phyloP scores from a whole-genome alignment of 2,113 vertebrate genomes.

The Lepisosteus osseus region DNA sequence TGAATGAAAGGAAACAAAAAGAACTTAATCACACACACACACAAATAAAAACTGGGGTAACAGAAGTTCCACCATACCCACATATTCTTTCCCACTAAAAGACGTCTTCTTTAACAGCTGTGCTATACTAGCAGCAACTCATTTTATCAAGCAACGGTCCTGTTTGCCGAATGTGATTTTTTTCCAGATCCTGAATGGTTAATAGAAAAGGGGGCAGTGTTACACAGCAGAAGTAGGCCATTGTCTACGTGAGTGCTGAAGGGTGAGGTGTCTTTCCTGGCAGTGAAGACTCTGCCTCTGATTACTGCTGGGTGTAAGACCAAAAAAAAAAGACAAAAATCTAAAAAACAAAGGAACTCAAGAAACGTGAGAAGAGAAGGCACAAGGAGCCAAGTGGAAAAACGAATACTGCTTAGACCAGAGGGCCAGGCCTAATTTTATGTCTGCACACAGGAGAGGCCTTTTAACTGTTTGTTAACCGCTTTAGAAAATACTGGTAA shows the following conservation, averaged over 20 bases:
- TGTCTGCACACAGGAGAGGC: neutral
- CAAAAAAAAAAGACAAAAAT: slow-evolving; percentile 7
- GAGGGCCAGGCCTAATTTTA: slow-evolving; percentile 23
- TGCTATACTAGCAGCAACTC: slow-evolving; percentile 37
- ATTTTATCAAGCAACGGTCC: slow-evolving; percentile 25
- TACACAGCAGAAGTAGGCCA: slow-evolving; percentile 65
- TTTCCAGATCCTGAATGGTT: slow-evolving; percentile 36
- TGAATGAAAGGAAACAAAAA: slow-evolving; percentile 24
- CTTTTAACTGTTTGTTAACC: too few species aligned
- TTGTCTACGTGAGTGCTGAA: slow-evolving; percentile 58
- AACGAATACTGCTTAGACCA: neutral
- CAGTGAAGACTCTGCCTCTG: slow-evolving; percentile 42
- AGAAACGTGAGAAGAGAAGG: slow-evolving; percentile 17
- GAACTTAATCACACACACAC: slow-evolving; percentile 35
- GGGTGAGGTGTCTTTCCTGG: slow-evolving; percentile 55
- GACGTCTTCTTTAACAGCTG: slow-evolving; percentile 22
- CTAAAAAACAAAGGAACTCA: slow-evolving; percentile 32
- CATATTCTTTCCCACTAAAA: slow-evolving; percentile 24
- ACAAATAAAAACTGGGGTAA: slow-evolving; percentile 22
- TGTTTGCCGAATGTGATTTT: slow-evolving; percentile 50
- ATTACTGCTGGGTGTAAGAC: slow-evolving; percentile 51
- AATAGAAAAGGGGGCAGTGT: slow-evolving; percentile 56
- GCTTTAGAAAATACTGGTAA: too few species aligned
- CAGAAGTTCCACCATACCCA: slow-evolving; percentile 56
- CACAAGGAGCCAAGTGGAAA: slow-evolving; percentile 1